phyloP scores from a whole-genome alignment of 2,888 invertebrate genomes.

The Phalangium opilio region DNA sequence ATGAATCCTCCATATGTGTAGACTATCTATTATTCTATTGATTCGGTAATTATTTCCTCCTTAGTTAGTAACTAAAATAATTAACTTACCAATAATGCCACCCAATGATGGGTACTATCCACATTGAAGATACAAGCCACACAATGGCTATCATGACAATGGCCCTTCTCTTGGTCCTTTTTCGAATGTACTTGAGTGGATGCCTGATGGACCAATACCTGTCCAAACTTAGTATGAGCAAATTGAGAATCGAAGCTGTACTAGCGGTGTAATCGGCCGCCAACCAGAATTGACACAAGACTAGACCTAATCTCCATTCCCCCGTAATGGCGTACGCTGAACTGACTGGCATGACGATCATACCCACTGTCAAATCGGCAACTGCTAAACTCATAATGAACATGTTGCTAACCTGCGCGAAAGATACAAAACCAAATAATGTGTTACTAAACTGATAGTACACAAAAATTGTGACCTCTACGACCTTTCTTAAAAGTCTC shows the following conservation, averaged over 20 bases:
- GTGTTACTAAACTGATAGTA: no score
- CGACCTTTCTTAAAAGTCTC: no score
- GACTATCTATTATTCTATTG: no score
- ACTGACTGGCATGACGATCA: slow-evolving; percentile 38
- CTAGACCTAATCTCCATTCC: slow-evolving; percentile 36
- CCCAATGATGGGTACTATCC: slow-evolving; percentile 35
- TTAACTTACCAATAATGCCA: slow-evolving; percentile 14
- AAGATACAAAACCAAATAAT: background rate
- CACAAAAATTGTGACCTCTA: no score
- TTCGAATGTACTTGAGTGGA: slow-evolving; percentile 36
- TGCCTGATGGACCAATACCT: slow-evolving; percentile 38
- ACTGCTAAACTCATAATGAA: slow-evolving; percentile 38
- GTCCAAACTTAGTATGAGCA: slow-evolving; percentile 37
- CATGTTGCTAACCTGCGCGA: slow-evolving; percentile 37
- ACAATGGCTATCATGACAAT: slow-evolving; percentile 36
- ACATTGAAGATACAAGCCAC: slow-evolving; percentile 35
- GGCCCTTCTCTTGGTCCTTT: slow-evolving; percentile 36
- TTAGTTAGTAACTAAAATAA: no score
- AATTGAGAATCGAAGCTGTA: slow-evolving; percentile 42
- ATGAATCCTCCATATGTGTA: no score
- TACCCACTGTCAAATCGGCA: slow-evolving; percentile 37
- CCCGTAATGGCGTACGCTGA: slow-evolving; percentile 36
- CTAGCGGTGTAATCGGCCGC: slow-evolving; percentile 42
- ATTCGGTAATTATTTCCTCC: no score
- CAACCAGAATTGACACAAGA: slow-evolving; percentile 31